These are phyloP conservation scores for Siniperca chuatsi DNA, from an alignment of 2,113 vertebrate genomes.

Conservation along the genomic window DNA sequence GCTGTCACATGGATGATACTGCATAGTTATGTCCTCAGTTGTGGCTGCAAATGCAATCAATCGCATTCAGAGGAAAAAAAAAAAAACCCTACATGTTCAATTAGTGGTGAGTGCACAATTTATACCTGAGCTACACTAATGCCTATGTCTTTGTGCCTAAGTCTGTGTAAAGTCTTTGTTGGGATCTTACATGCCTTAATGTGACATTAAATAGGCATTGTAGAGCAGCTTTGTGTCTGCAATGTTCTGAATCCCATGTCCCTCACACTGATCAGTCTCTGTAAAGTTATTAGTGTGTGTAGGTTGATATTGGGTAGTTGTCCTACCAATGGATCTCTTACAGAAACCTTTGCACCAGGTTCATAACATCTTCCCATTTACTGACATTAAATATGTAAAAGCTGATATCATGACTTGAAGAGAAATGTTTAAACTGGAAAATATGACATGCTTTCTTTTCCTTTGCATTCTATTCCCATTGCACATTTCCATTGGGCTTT, in stretches of 20 bases:
- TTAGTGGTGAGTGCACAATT: not conserved
- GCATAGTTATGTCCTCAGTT: conserved; percentile 5
- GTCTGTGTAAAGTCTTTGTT: not conserved
- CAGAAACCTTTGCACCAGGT: not conserved
- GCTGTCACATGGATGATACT: conserved; percentile 24
- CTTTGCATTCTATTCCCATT: not conserved
- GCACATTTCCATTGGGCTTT: not conserved
- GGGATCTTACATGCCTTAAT: not conserved
- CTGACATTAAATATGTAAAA: not conserved
- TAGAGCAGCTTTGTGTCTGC: not conserved
- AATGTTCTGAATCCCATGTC: not conserved
- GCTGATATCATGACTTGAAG: not conserved
- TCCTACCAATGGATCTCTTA: not conserved
- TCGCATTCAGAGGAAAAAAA: not conserved
- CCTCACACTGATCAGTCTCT: conserved; percentile 2
- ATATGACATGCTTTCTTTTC: not conserved
- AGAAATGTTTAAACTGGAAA: not conserved
- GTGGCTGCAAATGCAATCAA: conserved; percentile 8
- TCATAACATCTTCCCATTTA: not conserved
- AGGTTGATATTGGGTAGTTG: not conserved
- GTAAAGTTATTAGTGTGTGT: not conserved
- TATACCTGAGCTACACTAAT: not conserved
- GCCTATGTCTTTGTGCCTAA: not conserved
- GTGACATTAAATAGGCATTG: not conserved
- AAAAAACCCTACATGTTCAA: not conserved